A percentile compares a stretch with the other conserved stretches of the same genome.
These are phyloP conservation scores for Hassar affinis DNA, from an alignment of 2,113 vertebrate genomes.

Conservation along the genomic window DNA sequence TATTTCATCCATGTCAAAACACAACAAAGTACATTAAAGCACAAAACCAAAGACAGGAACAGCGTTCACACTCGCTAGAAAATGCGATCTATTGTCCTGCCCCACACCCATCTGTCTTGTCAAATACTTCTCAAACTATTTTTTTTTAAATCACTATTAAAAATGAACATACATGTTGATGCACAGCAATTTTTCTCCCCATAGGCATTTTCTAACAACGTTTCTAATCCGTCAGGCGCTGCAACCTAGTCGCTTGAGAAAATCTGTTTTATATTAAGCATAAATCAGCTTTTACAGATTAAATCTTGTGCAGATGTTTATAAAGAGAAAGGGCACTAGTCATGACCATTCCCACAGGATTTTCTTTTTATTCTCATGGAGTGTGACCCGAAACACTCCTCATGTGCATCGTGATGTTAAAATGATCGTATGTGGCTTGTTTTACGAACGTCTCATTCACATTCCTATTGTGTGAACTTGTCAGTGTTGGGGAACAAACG, in stretches of 20 bases:
- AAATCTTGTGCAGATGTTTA: conserved; percentile 31
- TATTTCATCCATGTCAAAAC: background rate
- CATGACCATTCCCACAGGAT: background rate
- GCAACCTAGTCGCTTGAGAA: conserved; percentile 26
- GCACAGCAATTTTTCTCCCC: background rate
- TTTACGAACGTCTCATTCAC: background rate
- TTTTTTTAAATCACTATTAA: background rate
- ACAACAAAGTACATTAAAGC: background rate
- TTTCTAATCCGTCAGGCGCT: conserved; percentile 9
- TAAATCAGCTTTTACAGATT: conserved; percentile 51
- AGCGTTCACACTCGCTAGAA: background rate
- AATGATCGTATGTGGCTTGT: background rate
- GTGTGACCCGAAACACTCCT: background rate
- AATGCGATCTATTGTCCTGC: conserved; percentile 15
- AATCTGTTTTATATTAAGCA: conserved; percentile 29
- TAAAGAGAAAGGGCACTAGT: background rate
- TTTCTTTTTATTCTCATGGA: background rate
- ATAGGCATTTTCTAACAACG: background rate
- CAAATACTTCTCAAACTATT: too few relatives aligned
- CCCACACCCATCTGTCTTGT: conserved; percentile 25
- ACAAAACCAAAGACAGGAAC: background rate
- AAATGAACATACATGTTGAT: background rate
- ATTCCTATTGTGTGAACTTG: background rate
- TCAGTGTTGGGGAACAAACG: background rate
- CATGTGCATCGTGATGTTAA: background rate